Evolutionary conservation across 1,140 invertebrate species (phyloP).

Genomic region (Trachymyrmex septentrionalis): DNA sequence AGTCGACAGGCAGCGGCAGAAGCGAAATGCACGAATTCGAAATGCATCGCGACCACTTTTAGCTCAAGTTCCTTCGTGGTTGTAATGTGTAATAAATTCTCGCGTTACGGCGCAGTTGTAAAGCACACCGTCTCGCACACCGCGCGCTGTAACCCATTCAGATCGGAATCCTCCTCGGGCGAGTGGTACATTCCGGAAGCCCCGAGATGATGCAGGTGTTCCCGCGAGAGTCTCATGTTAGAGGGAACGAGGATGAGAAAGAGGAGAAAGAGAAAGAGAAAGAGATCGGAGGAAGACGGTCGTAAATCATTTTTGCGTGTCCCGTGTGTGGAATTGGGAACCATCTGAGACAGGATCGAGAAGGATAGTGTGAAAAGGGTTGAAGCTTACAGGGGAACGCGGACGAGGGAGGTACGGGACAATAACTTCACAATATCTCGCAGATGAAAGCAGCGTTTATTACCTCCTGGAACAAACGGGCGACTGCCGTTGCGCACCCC

Average conservation of each 20-base stretch:
- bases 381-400: background rate
- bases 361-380: constrained; percentile 31
- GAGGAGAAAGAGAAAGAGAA: background rate
- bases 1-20: constrained; percentile 52
- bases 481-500: constrained; percentile 51
- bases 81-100: constrained; percentile 71
- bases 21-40: constrained; percentile 55
- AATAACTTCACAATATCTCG: constrained; percentile 76
- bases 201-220: constrained; percentile 45
- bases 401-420: constrained; percentile 37
- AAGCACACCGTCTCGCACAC: constrained; percentile 47
- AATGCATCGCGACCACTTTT: constrained; percentile 57
- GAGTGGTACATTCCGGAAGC: constrained; percentile 40
- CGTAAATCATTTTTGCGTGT: constrained; percentile 77
- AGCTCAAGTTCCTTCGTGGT: constrained; percentile 42
- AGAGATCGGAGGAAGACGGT: constrained; percentile 60
- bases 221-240: constrained; percentile 5
- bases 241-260: background rate
- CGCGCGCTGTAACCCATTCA: constrained; percentile 66
- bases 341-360: constrained; percentile 56
- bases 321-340: constrained; percentile 50
- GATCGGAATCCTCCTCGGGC: constrained; percentile 62
- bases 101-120: constrained; percentile 63
- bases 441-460: constrained; percentile 76
- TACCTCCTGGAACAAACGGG: constrained; percentile 73